Evolutionary conservation across 2,113 vertebrate species (phyloP).

Genomic region (Probosciger aterrimus): DNA sequence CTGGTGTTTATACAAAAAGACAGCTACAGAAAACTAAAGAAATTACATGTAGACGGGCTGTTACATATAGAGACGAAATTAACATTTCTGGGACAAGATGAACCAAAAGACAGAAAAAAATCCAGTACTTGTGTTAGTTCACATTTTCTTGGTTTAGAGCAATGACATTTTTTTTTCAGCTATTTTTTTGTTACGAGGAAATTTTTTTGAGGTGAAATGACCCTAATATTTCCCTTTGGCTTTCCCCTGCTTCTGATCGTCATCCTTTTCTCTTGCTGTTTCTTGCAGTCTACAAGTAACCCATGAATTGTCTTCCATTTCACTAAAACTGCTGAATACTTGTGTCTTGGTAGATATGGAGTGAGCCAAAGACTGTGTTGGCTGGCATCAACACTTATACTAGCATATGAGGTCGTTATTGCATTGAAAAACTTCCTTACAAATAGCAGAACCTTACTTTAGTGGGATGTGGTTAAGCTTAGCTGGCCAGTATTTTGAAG

Average conservation of each 20-base stretch:
- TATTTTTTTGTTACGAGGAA: neutral
- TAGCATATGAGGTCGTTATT: neutral
- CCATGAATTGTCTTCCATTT: neutral
- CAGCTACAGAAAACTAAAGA: neutral
- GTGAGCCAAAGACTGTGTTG: neutral
- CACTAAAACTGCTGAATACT: neutral
- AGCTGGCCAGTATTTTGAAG: neutral
- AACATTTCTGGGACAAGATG: neutral
- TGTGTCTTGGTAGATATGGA: neutral
- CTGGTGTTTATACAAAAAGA: neutral
- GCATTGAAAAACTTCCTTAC: neutral
- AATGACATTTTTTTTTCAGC: neutral
- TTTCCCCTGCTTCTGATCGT: neutral
- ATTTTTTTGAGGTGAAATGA: neutral
- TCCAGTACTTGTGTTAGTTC: neutral
- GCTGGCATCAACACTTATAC: neutral
- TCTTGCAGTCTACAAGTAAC: neutral
- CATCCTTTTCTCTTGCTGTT: neutral
- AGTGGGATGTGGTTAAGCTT: neutral
- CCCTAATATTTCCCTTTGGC: neutral
- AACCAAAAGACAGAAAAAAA: neutral
- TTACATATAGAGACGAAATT: neutral
- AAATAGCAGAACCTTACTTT: neutral
- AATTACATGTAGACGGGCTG: neutral
- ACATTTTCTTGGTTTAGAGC: neutral